These are phyloP conservation scores for Pomacea maculata DNA, from an alignment of 1,140 invertebrate genomes.

Conservation along the genomic window DNA sequence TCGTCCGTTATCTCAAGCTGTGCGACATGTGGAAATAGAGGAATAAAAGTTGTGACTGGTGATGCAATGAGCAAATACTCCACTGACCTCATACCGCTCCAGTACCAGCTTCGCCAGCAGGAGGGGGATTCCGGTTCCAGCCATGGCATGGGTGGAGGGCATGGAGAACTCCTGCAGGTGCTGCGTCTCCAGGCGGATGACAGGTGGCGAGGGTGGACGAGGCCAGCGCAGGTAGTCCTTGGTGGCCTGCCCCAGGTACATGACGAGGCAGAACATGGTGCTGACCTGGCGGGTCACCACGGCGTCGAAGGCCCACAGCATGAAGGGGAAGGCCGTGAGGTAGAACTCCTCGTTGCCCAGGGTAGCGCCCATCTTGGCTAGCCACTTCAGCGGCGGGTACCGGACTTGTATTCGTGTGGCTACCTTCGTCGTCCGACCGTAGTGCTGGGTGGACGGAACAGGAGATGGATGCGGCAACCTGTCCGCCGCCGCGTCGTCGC, in stretches of 20 bases:
- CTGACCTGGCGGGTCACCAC: slow-evolving; percentile 71
- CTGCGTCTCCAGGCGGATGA: slow-evolving; percentile 77
- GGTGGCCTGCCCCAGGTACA: slow-evolving; percentile 78
- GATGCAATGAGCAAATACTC: not conserved
- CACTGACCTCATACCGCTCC: slow-evolving; percentile 80
- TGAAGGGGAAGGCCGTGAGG: slow-evolving; percentile 81
- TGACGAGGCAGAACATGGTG: slow-evolving; percentile 83
- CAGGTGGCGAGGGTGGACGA: slow-evolving; percentile 82
- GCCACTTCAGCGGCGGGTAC: slow-evolving; percentile 87
- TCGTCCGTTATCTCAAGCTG: too few species aligned
- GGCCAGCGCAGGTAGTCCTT: slow-evolving; percentile 84
- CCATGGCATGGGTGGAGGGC: slow-evolving; percentile 94
- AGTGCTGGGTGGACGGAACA: not conserved
- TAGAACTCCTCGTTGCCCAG: slow-evolving; percentile 81
- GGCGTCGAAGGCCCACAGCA: slow-evolving; percentile 86
- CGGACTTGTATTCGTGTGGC: slow-evolving; percentile 69
- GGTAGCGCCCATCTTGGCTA: slow-evolving; percentile 83
- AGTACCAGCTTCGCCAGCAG: slow-evolving; percentile 81
- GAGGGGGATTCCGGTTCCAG: slow-evolving; percentile 85
- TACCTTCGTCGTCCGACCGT: slow-evolving; percentile 1
- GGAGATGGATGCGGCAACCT: not conserved
- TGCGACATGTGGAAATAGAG: not conserved
- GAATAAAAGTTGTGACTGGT: not conserved
- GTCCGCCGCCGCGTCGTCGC: not conserved
- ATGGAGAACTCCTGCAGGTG: slow-evolving; percentile 94